Base-by-base conservation (phyloP, 2,888 invertebrate genomes). In the Arctia plantaginis region DNA sequence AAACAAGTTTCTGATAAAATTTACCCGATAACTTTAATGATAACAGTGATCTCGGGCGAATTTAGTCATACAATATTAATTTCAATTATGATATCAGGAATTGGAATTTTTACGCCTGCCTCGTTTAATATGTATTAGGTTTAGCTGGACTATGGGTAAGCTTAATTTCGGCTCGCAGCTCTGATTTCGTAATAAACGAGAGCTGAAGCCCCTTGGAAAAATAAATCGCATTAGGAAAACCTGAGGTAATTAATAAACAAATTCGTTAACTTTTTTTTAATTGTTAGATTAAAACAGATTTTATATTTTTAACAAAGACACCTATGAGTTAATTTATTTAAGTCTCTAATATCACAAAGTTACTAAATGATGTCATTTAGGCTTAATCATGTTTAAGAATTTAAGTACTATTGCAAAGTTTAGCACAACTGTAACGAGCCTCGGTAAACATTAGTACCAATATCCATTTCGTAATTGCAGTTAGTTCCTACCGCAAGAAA, bases 1-100 rank as follows among this genome's bases (percentile, higher is more conserved):
- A 77, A 77, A 79, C 77, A 77, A 82, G 75, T 78, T 41, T 71
- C 74, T 77, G 83, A 84, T 84, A 83, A 85, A 74, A 69, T 76
- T 78, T 72, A 73, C 66, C 69, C 66, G 82, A 82, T 82, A 81
- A 80, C 68, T 47, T 64, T 30, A 33, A 18, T 76, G 78, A 81
- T 84, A 82, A 77, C 78, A 75, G 72, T 35, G 72, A 74, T 55
- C 66, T 76, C 74, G 75, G 77, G 66, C 67, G 51, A 39, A 62
- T 76, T 51, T 71, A 35, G 59, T 51, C 66, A 72, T 44, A 47
- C 62, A 66, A 33, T n/a, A 51, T 66, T 33, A 59, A 59, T 59
- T 59, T 59, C 15, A 59, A 59, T 59, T 27, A 59, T 59, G 27
- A 27, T 59, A 59, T 59, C 59, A 59, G 27, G 4, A 27, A 59